These are phyloP conservation scores for Acomys russatus DNA, from an alignment of 2,797 vertebrate genomes.

Conservation along the genomic window DNA sequence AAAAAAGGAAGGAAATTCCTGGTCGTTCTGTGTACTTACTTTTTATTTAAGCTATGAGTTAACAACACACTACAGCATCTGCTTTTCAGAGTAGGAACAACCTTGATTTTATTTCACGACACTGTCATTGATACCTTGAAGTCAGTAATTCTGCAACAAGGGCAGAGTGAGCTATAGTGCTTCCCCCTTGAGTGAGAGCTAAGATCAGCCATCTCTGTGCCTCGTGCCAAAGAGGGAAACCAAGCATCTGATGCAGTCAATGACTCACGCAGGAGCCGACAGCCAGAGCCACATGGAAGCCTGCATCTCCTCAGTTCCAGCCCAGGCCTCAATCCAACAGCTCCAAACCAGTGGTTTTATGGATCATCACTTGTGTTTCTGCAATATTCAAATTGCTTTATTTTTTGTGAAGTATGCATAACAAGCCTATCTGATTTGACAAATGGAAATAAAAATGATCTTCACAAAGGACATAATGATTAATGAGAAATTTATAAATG, in stretches of 20 bases:
- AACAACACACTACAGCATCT: not conserved
- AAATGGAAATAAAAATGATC: constrained; percentile 63
- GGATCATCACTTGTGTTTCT: not conserved
- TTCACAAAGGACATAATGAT: constrained; percentile 28
- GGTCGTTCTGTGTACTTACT: not conserved
- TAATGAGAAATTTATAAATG: constrained; percentile 58
- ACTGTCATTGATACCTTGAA: not conserved
- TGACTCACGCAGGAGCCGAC: not conserved
- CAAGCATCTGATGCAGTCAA: not conserved
- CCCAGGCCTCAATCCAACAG: not conserved
- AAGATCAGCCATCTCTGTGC: not conserved
- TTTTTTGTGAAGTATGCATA: constrained; percentile 34
- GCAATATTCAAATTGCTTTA: constrained; percentile 47
- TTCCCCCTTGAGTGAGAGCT: not conserved
- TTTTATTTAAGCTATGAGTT: not conserved
- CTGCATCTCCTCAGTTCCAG: not conserved
- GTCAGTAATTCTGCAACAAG: not conserved
- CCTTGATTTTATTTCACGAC: constrained; percentile 41
- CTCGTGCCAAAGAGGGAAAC: constrained; percentile 3
- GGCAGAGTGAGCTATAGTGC: not conserved
- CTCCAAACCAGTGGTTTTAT: not conserved
- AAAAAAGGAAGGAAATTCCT: not conserved
- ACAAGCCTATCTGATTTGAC: constrained; percentile 17
- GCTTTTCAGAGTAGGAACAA: not conserved
- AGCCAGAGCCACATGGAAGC: not conserved